Base-by-base conservation (phyloP, 2,113 vertebrate species). In the Pedionomus torquatus region DNA sequence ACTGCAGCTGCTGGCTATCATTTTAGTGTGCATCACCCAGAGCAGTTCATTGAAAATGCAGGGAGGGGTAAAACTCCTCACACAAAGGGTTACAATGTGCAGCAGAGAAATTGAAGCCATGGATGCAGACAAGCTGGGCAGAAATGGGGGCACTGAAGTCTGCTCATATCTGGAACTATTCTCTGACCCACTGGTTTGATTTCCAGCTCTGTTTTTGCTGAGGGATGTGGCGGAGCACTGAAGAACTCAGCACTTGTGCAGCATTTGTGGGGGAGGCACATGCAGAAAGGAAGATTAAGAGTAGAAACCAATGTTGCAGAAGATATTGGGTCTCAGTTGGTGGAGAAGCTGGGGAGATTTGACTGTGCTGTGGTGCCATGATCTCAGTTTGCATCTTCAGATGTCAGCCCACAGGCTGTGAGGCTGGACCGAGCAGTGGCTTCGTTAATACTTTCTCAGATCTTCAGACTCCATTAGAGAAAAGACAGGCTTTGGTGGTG, bases 1-100 rank as follows among this genome's bases (percentile, higher is more conserved):
- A 69, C 52, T 85, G 65, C 88, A 86, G 90, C 90, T 93, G 79
- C 85, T 90, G 90, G 41, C 28, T 90, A 54, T 90, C 35, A n/a
- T 16, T 83, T 93, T 61, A 92, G 39, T 28, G 63, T 30, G 3
- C 63, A n/a, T 86, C 69, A 61, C 85, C 63, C 66, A 69, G 63
- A 85, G 70, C 44, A 87, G 48, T 17, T 75, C 74, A 31, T 0
- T 61, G 90, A 28, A 63, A 81, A 76, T 64, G 82, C 75, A 76
- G 84, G 3, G 18, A 1, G 0, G 52, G 39, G 23, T 30, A 18
- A 54, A 86, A 17, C 43, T 52, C 57, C 14, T 82, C 70, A 35
- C 84, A 60, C 10, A 74, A 77, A 81, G 30, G 33, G 77, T 25
- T 12, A 48, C 57, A 46, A 66, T 8, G 19, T 37, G 28, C 52